phyloP scores from a whole-genome alignment of 2,888 invertebrate genomes.

The Tetragonula carbonaria region DNA sequence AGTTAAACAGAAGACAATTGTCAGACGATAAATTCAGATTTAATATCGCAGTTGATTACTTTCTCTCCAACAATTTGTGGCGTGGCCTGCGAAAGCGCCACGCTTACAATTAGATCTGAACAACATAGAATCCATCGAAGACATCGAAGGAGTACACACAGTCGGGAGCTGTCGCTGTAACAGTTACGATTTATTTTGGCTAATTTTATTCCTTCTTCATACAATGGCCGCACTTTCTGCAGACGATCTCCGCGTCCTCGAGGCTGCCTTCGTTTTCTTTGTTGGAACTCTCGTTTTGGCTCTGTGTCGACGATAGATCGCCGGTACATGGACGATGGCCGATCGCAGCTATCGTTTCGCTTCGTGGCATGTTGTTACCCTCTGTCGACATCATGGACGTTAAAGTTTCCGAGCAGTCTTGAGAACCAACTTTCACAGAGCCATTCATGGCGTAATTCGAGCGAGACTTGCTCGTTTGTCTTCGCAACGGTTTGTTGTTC shows the following conservation, averaged over 20 bases:
- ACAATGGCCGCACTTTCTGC: constrained; percentile 78
- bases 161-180: constrained; percentile 7
- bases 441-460: constrained; percentile 63
- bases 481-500: constrained; percentile 14
- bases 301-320: constrained; percentile 39
- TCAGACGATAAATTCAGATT: constrained; percentile 45
- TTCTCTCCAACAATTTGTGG: constrained; percentile 41
- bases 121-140: constrained; percentile 44
- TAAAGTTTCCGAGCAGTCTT: constrained; percentile 45
- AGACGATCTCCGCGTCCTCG: constrained; percentile 50
- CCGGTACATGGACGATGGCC: constrained; percentile 70
- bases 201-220: constrained; percentile 40
- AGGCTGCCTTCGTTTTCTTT: constrained; percentile 16
- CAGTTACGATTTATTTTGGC: constrained; percentile 10
- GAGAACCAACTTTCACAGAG: constrained; percentile 49
- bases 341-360: constrained; percentile 80
- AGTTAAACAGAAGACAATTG: not conserved
- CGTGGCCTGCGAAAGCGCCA: not conserved
- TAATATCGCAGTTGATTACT: constrained; percentile 54
- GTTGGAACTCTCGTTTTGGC: not conserved
- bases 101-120: constrained; percentile 18
- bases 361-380: constrained; percentile 73
- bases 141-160: constrained; percentile 21
- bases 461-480: constrained; percentile 36
- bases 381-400: constrained; percentile 48